Evolutionary conservation across 2,113 vertebrate genomes (phyloP), one percentile per base, ranked within the genome.

Genomic region (Solea solea): DNA sequence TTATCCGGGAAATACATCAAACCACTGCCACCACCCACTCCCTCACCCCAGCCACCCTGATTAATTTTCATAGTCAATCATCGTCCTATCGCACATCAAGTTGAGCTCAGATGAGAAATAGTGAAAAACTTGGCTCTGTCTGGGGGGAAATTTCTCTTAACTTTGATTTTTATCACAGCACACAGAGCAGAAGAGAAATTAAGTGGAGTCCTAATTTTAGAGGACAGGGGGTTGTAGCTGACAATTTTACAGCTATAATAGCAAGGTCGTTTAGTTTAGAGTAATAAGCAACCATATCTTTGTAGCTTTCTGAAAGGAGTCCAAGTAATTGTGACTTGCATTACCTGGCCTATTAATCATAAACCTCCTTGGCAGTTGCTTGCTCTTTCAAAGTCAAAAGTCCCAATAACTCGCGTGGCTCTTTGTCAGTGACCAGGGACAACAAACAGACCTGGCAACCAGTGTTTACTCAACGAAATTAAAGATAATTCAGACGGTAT

Each of bases 21-120:
- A 41, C 8, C 34, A 34, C 34, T 2, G 34, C 51, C 64, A 51
- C n/a, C 7, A 10, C 46, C 45, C 13, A 41, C 25, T 14, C 56
- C 50, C 41, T 53, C 55, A 45, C 49, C 60, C 45, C 12, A 68
- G 64, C 54, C 27, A 8, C 51, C 14, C 64, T 80, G 76, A 86
- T 89, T 86, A 75, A 90, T 84, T 86, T 91, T 76, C 78, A 84
- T 51, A 71, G 84, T 91, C 86, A 88, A 82, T 83, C 82, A 77
- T 74, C 65, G 59, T 86, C 80, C 58, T 40, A 62, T 70, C 11
- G 7, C 66, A 82, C 41, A 69, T 61, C 14, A 14, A n/a, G 1
- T 68, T 15, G 53, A 69, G 66, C 60, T 54, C 59, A 58, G 79
- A 83, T 76, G 79, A 86, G 74, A 74, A 69, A 74, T 62, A 68